These are phyloP conservation scores for Thumatha senex DNA, from an alignment of 2,888 invertebrate species.

Conservation along the genomic window DNA sequence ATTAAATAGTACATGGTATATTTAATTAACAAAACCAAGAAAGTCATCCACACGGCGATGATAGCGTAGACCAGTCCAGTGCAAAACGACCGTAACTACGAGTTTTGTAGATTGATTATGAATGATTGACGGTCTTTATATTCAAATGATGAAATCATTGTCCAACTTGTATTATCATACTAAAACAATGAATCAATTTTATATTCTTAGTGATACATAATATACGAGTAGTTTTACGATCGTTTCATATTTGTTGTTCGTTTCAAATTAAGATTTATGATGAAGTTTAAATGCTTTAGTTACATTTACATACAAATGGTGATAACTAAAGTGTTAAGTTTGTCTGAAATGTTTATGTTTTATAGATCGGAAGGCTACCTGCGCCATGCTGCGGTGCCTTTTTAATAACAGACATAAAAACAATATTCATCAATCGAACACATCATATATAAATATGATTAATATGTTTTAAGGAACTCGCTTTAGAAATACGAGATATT, in stretches of 20 bases:
- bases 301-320: constrained; percentile 14
- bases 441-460: constrained; percentile 17
- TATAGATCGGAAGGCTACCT: constrained; percentile 7
- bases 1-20: too few relatives aligned
- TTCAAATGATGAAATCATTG: constrained; percentile 36
- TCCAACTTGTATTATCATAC: constrained; percentile 36
- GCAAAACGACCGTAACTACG: too few relatives aligned
- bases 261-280: constrained; percentile 35
- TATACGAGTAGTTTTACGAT: constrained; percentile 28
- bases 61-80: too few relatives aligned
- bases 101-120: constrained; percentile 23
- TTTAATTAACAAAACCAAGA: too few relatives aligned
- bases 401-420: constrained; percentile 4
- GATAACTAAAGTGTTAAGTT: not conserved
- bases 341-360: not conserved
- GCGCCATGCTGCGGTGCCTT: constrained; percentile 7
- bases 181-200: constrained; percentile 41
- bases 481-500: constrained; percentile 20
- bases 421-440: not conserved
- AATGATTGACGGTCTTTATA: constrained; percentile 35
- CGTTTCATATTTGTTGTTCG: constrained; percentile 33
- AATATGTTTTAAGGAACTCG: constrained; percentile 20
- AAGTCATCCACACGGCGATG: too few relatives aligned
- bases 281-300: constrained; percentile 18
- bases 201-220: constrained; percentile 35